Evolutionary conservation across 1,140 invertebrate species (phyloP).

Genomic region (Anoplophora glabripennis): DNA sequence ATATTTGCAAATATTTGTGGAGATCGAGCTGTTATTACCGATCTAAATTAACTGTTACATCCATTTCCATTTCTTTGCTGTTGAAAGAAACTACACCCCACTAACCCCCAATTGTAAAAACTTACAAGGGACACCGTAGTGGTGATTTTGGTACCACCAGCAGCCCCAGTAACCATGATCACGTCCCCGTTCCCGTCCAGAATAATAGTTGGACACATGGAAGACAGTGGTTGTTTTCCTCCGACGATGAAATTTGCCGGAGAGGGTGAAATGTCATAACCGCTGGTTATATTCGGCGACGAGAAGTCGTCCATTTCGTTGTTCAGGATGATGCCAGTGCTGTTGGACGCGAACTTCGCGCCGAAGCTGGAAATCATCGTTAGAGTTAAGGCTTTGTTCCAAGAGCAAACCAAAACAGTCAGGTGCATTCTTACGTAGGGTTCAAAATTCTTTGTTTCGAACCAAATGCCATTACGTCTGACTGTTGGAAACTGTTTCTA

Average conservation of each 20-base stretch:
- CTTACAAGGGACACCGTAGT: slow-evolving; percentile 72
- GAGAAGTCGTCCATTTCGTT: slow-evolving; percentile 97
- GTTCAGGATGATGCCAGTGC: slow-evolving; percentile 90
- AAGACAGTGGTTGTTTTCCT: slow-evolving; percentile 83
- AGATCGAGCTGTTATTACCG: too few relatives aligned
- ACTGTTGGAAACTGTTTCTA: too few relatives aligned
- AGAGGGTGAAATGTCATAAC: slow-evolving; percentile 76
- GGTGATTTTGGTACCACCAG: slow-evolving; percentile 88
- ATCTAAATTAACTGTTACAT: too few relatives aligned
- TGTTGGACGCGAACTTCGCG: slow-evolving; percentile 63
- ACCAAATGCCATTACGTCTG: too few relatives aligned
- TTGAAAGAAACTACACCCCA: too few relatives aligned
- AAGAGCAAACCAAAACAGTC: too few relatives aligned
- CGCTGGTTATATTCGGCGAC: slow-evolving; percentile 72
- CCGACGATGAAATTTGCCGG: slow-evolving; percentile 75
- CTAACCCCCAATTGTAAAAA: background rate
- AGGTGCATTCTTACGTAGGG: too few relatives aligned
- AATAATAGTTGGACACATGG: slow-evolving; percentile 84
- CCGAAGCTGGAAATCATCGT: slow-evolving; percentile 61
- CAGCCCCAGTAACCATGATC: slow-evolving; percentile 73
- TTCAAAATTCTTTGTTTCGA: too few relatives aligned
- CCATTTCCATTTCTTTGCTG: too few relatives aligned
- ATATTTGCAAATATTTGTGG: too few relatives aligned
- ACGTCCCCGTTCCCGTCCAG: slow-evolving; percentile 59
- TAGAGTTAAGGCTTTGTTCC: too few relatives aligned